Evolutionary conservation across 2,113 vertebrate genomes (phyloP).

Genomic region (Neolamprologus toae): DNA sequence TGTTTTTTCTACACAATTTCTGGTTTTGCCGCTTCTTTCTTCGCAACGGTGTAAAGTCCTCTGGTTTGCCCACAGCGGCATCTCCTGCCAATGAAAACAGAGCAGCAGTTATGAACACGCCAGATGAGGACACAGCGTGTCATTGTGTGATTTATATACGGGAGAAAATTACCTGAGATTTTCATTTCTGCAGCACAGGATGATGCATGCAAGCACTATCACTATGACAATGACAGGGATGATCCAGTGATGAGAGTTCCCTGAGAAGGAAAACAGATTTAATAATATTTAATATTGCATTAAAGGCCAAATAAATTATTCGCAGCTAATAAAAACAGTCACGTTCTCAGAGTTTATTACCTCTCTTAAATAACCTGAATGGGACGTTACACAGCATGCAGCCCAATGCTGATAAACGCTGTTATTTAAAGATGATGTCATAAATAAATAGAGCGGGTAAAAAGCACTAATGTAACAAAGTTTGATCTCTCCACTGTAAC

Average conservation of each 20-base stretch:
- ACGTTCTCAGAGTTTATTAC: background rate
- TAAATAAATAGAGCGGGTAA: background rate
- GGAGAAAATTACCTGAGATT: rapidly evolving
- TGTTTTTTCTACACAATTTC: background rate
- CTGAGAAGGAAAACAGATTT: background rate
- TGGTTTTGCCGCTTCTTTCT: rapidly evolving
- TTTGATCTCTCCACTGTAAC: background rate
- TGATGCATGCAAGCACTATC: background rate
- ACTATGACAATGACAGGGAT: rapidly evolving
- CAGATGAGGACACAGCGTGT: background rate
- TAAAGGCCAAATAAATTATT: background rate
- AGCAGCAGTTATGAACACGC: background rate
- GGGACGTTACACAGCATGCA: rapidly evolving
- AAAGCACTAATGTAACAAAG: background rate
- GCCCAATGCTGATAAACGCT: background rate
- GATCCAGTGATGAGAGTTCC: rapidly evolving
- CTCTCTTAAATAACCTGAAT: rapidly evolving
- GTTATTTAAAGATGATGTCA: background rate
- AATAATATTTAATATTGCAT: background rate
- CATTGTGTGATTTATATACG: background rate
- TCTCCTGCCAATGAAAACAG: background rate
- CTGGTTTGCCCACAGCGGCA: background rate
- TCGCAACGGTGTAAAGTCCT: rapidly evolving
- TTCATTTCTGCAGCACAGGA: background rate
- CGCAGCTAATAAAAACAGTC: background rate